Evolutionary conservation across 2,888 invertebrate genomes (phyloP), one percentile per base, ranked within the genome.

Genomic region (Eledona agricola): DNA sequence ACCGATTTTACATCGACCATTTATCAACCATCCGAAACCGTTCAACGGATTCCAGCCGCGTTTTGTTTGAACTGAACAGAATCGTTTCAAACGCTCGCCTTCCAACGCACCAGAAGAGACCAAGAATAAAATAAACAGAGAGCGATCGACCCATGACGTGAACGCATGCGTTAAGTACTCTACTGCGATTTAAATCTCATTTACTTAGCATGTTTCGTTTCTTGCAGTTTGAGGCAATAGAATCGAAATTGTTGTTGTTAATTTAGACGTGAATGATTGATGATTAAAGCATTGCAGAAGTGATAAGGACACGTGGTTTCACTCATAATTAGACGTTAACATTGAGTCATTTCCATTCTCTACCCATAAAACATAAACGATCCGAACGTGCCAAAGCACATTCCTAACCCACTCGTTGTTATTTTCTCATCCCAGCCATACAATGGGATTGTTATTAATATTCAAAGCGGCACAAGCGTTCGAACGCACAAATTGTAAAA

Each of bases 161-260:
- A 1, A 25, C 31, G 45, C 45, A 45, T 25, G 45, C 45, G 45
- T 45, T 20, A n/a, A n/a, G n/a, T n/a, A 29, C 17, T 12, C n/a
- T 40, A 19, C 25, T 25, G 16, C 12, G 28, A 40, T 42, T 29
- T 25, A 28, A 29, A 29, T 31, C 29, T 29, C 12, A 29, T 11
- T 12, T 12, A 11, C 19, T 4, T 19, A 19, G 5, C 5, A 19
- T 5, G n/a, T n/a, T n/a, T n/a, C n/a, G n/a, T n/a, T n/a, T n/a
- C n/a, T n/a, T n/a, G n/a, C 19, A 6, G 19, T 19, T 19, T 5
- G 19, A 6, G 19, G 19, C 19, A 5, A 19, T 19, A 19, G 19
- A 19, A 19, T 19, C 19, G 4, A 4, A 6, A 19, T 19, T 6
- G 19, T 19, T 6, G 19, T 19, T 19, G 6, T 19, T 19, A 19